These are phyloP conservation scores for Aplodontia rufa DNA, from an alignment of 2,113 vertebrate genomes.

Conservation along the genomic window DNA sequence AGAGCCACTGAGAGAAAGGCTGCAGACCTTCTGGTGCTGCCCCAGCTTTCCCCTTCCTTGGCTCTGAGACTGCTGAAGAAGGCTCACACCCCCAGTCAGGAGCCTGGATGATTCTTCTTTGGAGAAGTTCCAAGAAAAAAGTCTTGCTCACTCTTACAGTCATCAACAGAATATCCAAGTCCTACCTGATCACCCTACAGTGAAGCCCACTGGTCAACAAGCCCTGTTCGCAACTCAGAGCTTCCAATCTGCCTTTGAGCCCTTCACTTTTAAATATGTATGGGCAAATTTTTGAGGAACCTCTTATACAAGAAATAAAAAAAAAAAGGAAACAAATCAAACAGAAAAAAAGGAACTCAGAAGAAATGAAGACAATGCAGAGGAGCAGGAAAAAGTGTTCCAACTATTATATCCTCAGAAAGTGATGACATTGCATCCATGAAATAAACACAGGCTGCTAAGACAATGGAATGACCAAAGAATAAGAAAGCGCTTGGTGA, in stretches of 20 bases:
- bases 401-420: conserved; percentile 3
- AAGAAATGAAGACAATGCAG: conserved; percentile 17
- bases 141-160: not conserved
- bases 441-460: conserved; percentile 12
- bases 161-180: not conserved
- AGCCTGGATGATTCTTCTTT: not conserved
- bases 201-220: not conserved
- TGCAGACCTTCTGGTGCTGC: not conserved
- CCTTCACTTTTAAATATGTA: conserved; percentile 7
- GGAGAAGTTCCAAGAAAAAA: conserved; percentile 18
- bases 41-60: no score
- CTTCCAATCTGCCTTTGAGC: not conserved
- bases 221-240: not conserved
- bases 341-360: not conserved
- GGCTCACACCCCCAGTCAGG: not conserved
- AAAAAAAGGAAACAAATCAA: not conserved
- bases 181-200: not conserved
- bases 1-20: not conserved
- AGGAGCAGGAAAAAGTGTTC: not conserved
- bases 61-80: not conserved
- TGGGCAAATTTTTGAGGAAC: conserved; percentile 1
- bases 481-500: not conserved
- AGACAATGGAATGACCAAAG: not conserved
- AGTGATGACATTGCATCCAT: not conserved
- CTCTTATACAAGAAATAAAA: not conserved